These are phyloP conservation scores for Gymnodraco acuticeps DNA, from an alignment of 2,797 vertebrate species.

Conservation along the genomic window DNA sequence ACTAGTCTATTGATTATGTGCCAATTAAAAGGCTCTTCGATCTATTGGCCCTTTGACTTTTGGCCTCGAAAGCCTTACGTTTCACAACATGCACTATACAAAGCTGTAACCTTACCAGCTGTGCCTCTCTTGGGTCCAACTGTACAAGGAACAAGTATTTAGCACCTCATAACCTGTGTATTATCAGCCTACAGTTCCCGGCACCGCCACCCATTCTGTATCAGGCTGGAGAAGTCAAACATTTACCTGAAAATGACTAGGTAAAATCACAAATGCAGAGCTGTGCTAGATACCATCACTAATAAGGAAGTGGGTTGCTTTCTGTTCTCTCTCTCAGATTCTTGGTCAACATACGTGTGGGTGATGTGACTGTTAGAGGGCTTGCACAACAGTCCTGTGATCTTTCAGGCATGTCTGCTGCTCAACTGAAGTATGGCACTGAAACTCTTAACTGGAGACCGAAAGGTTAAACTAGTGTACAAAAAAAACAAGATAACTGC, in stretches of 20 bases:
- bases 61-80: not conserved
- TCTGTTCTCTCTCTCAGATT: conserved; percentile 45
- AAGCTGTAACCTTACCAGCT: conserved; percentile 8
- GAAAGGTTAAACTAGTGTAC: not conserved
- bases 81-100: not conserved
- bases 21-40: not conserved
- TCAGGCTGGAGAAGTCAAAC: conserved; percentile 17
- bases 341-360: conserved; percentile 24
- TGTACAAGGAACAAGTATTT: not conserved
- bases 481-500: not conserved
- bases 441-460: conserved; percentile 4
- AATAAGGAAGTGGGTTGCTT: conserved; percentile 63
- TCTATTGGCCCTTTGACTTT: not conserved
- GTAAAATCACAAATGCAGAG: conserved; percentile 15
- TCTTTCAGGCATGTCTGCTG: conserved; percentile 16
- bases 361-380: conserved; percentile 16
- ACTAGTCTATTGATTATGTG: not conserved
- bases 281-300: conserved; percentile 29
- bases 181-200: not conserved
- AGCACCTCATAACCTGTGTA: not conserved
- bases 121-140: not conserved
- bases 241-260: conserved; percentile 29
- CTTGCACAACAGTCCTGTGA: conserved; percentile 30
- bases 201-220: not conserved
- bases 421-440: not conserved